Conservation (phyloP, 2,888 invertebrate species). For the Rambutsinella grinnellia region DNA sequence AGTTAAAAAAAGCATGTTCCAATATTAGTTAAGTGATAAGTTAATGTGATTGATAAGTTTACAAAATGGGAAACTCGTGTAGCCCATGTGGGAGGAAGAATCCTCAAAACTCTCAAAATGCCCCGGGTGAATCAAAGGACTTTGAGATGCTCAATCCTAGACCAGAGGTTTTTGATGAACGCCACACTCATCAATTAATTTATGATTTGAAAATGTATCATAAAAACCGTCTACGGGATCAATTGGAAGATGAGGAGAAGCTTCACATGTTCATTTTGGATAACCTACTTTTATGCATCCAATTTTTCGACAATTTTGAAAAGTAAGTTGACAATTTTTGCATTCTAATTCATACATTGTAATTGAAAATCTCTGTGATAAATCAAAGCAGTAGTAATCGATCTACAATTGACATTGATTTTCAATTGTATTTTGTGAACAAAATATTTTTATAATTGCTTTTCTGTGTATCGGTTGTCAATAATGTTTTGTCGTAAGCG, state of each 20-base stretch:
- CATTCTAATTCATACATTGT: neutral
- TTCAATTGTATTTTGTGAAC: too few relatives aligned
- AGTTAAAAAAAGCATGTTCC: too few relatives aligned
- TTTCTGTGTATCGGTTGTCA: too few relatives aligned
- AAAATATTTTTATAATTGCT: too few relatives aligned
- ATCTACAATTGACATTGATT: too few relatives aligned
- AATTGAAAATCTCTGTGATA: too few relatives aligned
- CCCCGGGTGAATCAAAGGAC: conserved; percentile 3
- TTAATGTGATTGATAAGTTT: too few relatives aligned
- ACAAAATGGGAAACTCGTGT: conserved; percentile 35
- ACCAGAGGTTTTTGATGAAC: conserved; percentile 11
- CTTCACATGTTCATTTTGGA: conserved; percentile 81
- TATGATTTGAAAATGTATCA: conserved; percentile 71
- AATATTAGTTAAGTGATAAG: too few relatives aligned
- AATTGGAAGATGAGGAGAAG: conserved; percentile 75
- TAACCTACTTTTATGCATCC: conserved; percentile 80
- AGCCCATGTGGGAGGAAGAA: neutral
- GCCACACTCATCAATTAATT: conserved; percentile 20
- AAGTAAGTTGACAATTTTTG: conserved; percentile 73
- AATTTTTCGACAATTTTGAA: conserved; percentile 85
- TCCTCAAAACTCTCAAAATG: too few relatives aligned
- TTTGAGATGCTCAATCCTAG: too few relatives aligned
- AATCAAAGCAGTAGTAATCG: too few relatives aligned
- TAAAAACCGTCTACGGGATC: conserved; percentile 74
- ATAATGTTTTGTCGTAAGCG: too few relatives aligned